A percentile compares a stretch with the other conserved stretches of the same genome.
phyloP scores from a whole-genome alignment of 2,113 vertebrate genomes.

The Phylloscopus trochiloides region DNA sequence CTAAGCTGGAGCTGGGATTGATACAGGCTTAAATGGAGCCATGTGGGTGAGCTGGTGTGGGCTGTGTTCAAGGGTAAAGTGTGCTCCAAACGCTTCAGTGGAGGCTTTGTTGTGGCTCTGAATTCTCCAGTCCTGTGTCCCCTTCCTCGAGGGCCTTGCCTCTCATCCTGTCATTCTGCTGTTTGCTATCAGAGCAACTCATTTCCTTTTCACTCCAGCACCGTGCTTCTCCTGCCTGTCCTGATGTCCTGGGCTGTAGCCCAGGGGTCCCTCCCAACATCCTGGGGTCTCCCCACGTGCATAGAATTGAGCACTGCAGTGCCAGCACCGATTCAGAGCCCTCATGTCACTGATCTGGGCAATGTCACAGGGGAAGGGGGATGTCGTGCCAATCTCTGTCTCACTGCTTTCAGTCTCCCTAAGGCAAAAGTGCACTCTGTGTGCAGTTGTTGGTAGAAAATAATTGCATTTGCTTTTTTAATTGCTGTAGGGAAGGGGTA shows the following conservation, averaged over 20 bases:
- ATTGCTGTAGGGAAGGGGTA: not conserved
- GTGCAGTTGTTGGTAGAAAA: not conserved
- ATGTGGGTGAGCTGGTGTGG: not conserved
- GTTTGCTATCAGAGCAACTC: rapidly evolving
- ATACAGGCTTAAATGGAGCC: not conserved
- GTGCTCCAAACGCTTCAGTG: not conserved
- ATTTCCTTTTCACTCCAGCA: not conserved
- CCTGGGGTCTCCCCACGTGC: not conserved
- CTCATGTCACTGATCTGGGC: not conserved
- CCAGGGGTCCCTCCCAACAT: not conserved
- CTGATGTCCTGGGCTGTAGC: not conserved
- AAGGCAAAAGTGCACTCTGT: slow-evolving; percentile 21
- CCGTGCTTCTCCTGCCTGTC: not conserved
- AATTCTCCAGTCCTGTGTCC: not conserved
- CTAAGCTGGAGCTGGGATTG: not conserved
- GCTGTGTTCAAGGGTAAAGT: not conserved
- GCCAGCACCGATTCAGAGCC: not conserved
- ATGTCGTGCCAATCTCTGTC: not conserved
- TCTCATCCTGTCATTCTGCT: not conserved
- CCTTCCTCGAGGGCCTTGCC: not conserved
- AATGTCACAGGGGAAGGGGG: not conserved
- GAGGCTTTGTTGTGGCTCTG: not conserved
- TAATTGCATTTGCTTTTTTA: slow-evolving; percentile 37
- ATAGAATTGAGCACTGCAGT: rapidly evolving
- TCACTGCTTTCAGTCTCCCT: not conserved